phyloP scores from a whole-genome alignment of 1,140 invertebrate species.

The Akabosia matsudoensis region DNA sequence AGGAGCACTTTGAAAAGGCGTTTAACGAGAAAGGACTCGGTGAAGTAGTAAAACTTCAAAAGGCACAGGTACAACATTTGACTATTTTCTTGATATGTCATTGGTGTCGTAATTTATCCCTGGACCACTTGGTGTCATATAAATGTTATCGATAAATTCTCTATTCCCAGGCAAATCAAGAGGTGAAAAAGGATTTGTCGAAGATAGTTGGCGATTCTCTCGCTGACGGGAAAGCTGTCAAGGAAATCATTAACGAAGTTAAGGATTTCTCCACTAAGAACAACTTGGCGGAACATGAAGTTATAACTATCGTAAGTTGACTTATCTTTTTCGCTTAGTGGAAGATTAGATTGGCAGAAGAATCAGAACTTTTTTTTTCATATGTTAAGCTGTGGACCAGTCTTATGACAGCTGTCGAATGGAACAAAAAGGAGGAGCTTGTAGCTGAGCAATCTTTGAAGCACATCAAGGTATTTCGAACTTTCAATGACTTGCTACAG shows the following conservation, averaged over 20 bases:
- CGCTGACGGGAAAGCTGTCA: conserved; percentile 71
- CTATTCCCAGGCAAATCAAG: conserved; percentile 65
- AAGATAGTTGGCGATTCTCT: conserved; percentile 73
- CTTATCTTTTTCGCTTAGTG: conserved; percentile 3
- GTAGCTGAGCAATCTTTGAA: conserved; percentile 90
- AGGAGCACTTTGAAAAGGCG: conserved; percentile 77
- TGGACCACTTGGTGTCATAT: no score
- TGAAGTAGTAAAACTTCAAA: conserved; percentile 84
- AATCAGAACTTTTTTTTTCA: conserved; percentile 15
- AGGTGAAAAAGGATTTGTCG: conserved; percentile 76
- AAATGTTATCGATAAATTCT: no score
- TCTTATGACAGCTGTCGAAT: conserved; percentile 90
- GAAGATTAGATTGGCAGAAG: neutral
- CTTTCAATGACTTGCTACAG: no score
- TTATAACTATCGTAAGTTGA: conserved; percentile 61
- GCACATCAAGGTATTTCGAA: conserved; percentile 64
- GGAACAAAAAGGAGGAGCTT: conserved; percentile 97
- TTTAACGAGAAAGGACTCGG: conserved; percentile 80
- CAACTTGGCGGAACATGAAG: conserved; percentile 82
- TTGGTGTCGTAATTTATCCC: no score
- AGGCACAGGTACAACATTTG: conserved; percentile 68
- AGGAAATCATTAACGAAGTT: conserved; percentile 77
- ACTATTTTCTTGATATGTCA: no score
- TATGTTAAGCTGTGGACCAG: conserved; percentile 75
- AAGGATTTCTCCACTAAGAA: conserved; percentile 78